These are phyloP conservation scores for Spinus pinus DNA, from an alignment of 2,797 vertebrate species.

Conservation along the genomic window DNA sequence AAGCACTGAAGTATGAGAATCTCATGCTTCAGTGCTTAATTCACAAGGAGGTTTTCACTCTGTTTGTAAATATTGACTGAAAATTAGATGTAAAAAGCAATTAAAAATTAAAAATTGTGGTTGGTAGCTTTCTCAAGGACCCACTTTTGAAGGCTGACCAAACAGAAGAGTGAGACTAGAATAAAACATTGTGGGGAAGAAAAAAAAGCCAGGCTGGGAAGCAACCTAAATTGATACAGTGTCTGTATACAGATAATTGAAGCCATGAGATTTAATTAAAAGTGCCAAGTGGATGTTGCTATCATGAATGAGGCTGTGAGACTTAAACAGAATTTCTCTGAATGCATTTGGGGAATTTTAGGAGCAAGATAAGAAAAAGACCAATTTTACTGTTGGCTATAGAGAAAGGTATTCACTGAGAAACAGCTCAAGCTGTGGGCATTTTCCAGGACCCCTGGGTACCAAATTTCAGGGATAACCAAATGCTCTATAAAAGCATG, in stretches of 20 bases:
- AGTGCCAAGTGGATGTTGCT: conserved; percentile 25
- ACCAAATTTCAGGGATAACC: conserved; percentile 24
- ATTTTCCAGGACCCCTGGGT: not conserved
- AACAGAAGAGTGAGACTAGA: not conserved
- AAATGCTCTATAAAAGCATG: conserved; percentile 26
- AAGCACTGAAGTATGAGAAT: not conserved
- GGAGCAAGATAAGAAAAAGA: not conserved
- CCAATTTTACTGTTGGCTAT: not conserved
- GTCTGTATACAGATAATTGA: conserved; percentile 49
- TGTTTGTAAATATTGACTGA: not conserved
- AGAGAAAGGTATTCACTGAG: not conserved
- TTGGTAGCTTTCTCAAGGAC: not conserved
- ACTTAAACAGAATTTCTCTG: not conserved
- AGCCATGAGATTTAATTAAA: conserved; percentile 56
- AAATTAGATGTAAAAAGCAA: not conserved
- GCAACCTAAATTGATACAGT: not conserved
- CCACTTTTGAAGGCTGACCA: not conserved
- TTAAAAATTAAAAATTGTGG: not conserved
- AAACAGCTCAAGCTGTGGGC: not conserved
- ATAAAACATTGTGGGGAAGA: not conserved
- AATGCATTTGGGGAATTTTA: not conserved
- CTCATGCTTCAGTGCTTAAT: not conserved
- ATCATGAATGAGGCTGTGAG: conserved; percentile 5
- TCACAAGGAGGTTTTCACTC: not conserved
- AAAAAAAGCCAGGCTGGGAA: not conserved